Conservation (phyloP, 2,888 invertebrate species). For the Anthrax anthrax region DNA sequence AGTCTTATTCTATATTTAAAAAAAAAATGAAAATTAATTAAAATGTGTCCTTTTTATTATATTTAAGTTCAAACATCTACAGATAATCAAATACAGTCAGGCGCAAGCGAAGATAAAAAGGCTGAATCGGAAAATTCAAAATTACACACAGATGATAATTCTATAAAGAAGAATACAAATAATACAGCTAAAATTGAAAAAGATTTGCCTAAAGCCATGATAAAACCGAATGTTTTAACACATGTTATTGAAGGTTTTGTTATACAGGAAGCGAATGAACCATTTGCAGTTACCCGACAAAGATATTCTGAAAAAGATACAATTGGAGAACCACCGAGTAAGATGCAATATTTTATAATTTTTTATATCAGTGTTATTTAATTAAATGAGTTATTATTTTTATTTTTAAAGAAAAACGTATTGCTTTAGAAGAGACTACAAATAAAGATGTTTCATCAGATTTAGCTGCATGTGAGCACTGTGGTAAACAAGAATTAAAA, state of each 20-base stretch:
- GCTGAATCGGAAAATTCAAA: not conserved
- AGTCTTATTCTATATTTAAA: no score
- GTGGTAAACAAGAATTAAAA: constrained; percentile 50
- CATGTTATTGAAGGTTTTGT: constrained; percentile 96
- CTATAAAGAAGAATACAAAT: constrained; percentile 11
- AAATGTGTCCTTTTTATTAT: not conserved
- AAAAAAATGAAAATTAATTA: no score
- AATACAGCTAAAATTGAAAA: constrained; percentile 25
- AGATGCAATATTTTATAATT: constrained; percentile 1
- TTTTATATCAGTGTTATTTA: no score
- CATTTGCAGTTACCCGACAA: constrained; percentile 63
- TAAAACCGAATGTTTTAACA: constrained; percentile 87
- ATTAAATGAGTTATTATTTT: constrained; percentile 4
- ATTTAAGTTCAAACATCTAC: not conserved
- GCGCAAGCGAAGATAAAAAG: not conserved
- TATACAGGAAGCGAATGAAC: constrained; percentile 87
- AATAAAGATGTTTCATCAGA: constrained; percentile 18
- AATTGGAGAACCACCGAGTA: constrained; percentile 64
- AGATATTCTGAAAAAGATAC: constrained; percentile 44
- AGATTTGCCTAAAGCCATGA: constrained; percentile 72
- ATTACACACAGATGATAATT: not conserved
- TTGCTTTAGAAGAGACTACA: constrained; percentile 19
- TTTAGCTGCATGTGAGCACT: constrained; percentile 49
- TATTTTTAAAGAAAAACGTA: constrained; percentile 25
- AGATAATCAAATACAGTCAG: not conserved